Conservation (phyloP, 2,797 vertebrate genomes). For the Spea hammondii region DNA sequence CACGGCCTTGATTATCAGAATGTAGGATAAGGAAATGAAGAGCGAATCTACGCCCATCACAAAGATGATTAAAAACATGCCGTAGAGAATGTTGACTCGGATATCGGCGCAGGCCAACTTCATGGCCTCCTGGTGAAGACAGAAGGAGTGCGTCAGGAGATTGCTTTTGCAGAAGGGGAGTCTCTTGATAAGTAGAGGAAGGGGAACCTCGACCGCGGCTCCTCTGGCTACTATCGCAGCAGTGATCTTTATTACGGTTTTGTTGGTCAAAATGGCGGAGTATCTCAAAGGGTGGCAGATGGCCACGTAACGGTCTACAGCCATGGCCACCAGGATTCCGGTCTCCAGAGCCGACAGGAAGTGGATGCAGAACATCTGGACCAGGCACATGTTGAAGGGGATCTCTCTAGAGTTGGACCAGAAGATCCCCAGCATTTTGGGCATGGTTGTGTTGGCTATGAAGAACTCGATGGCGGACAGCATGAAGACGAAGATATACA, state of each 20-base stretch:
- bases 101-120: constrained; percentile 67
- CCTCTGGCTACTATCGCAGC: not conserved
- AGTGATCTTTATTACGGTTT: constrained; percentile 1
- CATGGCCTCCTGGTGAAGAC: constrained; percentile 76
- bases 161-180: constrained; percentile 66
- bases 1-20: constrained; percentile 30
- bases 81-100: constrained; percentile 55
- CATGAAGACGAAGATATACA: constrained; percentile 50
- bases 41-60: constrained; percentile 36
- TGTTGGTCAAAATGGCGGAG: constrained; percentile 17
- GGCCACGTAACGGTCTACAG: constrained; percentile 72
- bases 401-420: constrained; percentile 55
- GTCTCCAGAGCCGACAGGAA: constrained; percentile 77
- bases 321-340: constrained; percentile 74
- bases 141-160: constrained; percentile 70
- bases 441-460: constrained; percentile 46
- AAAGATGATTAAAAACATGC: constrained; percentile 63
- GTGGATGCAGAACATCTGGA: constrained; percentile 76
- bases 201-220: constrained; percentile 13
- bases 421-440: constrained; percentile 37
- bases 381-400: constrained; percentile 67
- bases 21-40: constrained; percentile 30
- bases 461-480: constrained; percentile 41
- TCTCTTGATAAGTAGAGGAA: constrained; percentile 34
- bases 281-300: constrained; percentile 56